Evolutionary conservation across 2,113 vertebrate species (phyloP).

Genomic region (Hippocampus abdominalis): DNA sequence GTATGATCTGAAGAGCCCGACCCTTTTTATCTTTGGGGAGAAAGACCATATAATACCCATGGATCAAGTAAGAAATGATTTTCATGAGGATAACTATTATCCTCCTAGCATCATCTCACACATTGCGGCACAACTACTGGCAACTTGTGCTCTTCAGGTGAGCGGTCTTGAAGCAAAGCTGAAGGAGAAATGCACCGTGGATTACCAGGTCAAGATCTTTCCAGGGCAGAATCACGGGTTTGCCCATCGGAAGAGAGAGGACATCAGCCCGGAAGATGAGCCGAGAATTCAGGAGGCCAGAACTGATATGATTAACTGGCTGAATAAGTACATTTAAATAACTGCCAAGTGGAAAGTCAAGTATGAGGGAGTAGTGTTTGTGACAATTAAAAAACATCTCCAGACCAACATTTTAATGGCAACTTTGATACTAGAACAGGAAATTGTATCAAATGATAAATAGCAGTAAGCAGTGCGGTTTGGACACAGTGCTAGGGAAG

Average conservation of each 20-base stretch:
- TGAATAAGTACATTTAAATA: constrained; percentile 79
- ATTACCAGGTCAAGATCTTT: constrained; percentile 86
- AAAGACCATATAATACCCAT: constrained; percentile 73
- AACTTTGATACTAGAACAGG: constrained; percentile 57
- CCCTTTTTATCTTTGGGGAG: constrained; percentile 80
- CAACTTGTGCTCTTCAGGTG: constrained; percentile 63
- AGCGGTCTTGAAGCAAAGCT: constrained; percentile 75
- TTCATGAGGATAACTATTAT: too few species aligned
- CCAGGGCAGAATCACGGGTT: constrained; percentile 89
- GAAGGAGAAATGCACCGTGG: constrained; percentile 78
- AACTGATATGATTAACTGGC: constrained; percentile 83
- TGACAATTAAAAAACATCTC: constrained; percentile 23
- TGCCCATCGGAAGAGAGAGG: constrained; percentile 85
- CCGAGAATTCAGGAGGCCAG: constrained; percentile 83
- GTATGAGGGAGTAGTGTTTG: not conserved
- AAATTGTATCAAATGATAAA: constrained; percentile 74
- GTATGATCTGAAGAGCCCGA: constrained; percentile 71
- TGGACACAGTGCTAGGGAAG: constrained; percentile 50
- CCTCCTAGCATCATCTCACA: not conserved
- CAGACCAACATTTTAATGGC: constrained; percentile 68
- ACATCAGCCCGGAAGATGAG: constrained; percentile 78
- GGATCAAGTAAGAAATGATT: constrained; percentile 62
- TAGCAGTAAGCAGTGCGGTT: constrained; percentile 59
- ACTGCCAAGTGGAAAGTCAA: not conserved
- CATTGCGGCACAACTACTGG: not conserved